Base-by-base conservation (phyloP, 2,113 vertebrate genomes). In the Labeo rohita region DNA sequence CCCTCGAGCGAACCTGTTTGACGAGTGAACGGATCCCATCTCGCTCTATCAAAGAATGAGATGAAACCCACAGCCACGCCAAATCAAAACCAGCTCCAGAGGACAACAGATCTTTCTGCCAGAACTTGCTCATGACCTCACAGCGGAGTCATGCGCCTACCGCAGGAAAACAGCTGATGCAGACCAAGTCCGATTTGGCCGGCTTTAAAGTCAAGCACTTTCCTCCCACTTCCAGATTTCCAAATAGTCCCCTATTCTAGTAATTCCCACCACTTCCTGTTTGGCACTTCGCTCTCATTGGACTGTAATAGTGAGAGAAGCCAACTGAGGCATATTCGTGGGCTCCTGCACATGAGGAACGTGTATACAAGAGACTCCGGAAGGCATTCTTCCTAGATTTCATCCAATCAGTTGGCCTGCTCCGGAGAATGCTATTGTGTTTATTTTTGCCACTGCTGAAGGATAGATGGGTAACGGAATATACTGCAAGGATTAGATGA, bases 401-500 rank as follows among this genome's bases (percentile, higher is more conserved):
- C 61, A 76, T 56, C 34, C 75, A 50, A 82, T 72, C 63, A 59
- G 63, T 54, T 70, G 61, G 61, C 72, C 61, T 15, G 23, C 81
- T 73, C 36, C 13, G 13, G 21, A 49, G 18, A 9, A 65, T 6
- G 21, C 5, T n/a, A n/a, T 74, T 86, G 21, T 87, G 66, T 49
- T 43, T 23, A 65, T 83, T 66, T 87, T 63, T 45, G 85, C 84
- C 86, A 21, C 80, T 80, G n/a, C 80, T 80, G 50, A 79, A 72
- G 21, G 18, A 72, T 45, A 72, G 39, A 72, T n/a, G 70, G 70
- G 39, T 73, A 91, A 86, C 89, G 72, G 87, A 83, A 68, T 78
- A 65, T 36, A 72, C 85, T 87, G 84, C 16, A 59, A 80, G 52
- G 89, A 84, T 91, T 91, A 89, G 90, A 87, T 36, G 81, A 81